Evolutionary conservation across 1,140 invertebrate species (phyloP).

Genomic region (Neocloeon triangulifer): DNA sequence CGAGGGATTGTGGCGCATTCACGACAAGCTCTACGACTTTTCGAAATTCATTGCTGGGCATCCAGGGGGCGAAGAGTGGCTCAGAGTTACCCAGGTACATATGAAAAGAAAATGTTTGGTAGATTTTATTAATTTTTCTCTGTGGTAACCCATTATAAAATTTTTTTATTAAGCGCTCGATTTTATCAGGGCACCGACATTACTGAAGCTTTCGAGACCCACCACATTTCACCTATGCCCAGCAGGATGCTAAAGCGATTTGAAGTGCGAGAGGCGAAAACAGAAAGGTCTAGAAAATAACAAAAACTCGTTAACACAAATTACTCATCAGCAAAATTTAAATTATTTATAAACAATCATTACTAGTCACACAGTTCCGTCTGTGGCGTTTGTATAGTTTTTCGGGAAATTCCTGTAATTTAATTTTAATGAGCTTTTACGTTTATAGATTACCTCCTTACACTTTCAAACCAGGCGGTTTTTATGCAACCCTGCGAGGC

Average conservation of each 20-base stretch:
- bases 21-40: slow-evolving; percentile 52
- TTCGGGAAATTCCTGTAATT: too few species aligned
- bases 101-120: not conserved
- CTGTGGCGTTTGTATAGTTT: too few species aligned
- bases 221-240: slow-evolving; percentile 25
- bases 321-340: too few species aligned
- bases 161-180: not conserved
- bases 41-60: slow-evolving; percentile 37
- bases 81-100: slow-evolving; percentile 35
- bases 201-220: slow-evolving; percentile 46
- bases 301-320: too few species aligned
- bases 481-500: slow-evolving; percentile 36
- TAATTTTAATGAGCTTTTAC: too few species aligned
- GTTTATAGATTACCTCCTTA: too few species aligned
- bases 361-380: too few species aligned
- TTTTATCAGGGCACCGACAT: slow-evolving; percentile 36
- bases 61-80: slow-evolving; percentile 60
- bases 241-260: slow-evolving; percentile 29
- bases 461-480: slow-evolving; percentile 43
- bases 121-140: too few species aligned
- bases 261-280: slow-evolving; percentile 26
- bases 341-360: too few species aligned
- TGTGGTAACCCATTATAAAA: too few species aligned
- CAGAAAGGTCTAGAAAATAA: slow-evolving; percentile 23
- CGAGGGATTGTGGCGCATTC: slow-evolving; percentile 53